Conservation (phyloP, 2,113 vertebrate species). For the Todiramphus chloris region DNA sequence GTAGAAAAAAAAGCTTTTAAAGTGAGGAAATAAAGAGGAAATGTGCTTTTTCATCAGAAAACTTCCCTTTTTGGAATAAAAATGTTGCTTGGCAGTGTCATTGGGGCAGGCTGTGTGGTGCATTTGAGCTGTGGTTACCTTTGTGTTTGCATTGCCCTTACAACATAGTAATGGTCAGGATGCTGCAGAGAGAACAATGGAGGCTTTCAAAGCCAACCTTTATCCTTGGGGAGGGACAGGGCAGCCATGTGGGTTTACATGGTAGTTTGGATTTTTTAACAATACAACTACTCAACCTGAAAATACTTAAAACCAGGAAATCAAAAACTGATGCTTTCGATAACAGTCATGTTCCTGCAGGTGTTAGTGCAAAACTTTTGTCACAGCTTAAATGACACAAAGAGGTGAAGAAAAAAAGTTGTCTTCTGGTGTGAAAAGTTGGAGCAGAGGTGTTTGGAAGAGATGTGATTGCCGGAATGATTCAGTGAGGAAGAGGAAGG, state of each 20-base stretch:
- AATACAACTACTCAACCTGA: not conserved
- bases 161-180: not conserved
- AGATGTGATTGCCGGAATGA: not conserved
- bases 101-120: fast-evolving
- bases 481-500: not conserved
- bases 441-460: not conserved
- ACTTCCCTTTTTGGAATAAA: not conserved
- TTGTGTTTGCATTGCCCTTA: not conserved
- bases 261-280: not conserved
- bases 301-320: not conserved
- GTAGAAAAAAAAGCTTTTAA: not conserved
- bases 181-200: not conserved
- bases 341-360: not conserved
- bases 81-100: not conserved
- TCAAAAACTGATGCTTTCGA: not conserved
- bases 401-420: not conserved
- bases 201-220: not conserved
- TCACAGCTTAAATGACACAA: not conserved
- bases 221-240: not conserved
- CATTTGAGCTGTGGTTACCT: not conserved
- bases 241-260: fast-evolving
- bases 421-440: not conserved
- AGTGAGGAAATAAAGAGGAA: not conserved
- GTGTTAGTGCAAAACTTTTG: not conserved
- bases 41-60: not conserved